A percentile compares a stretch with the other conserved stretches of the same genome.
These are phyloP conservation scores for Papilio machaon DNA, from an alignment of 1,140 invertebrate species.

Conservation along the genomic window DNA sequence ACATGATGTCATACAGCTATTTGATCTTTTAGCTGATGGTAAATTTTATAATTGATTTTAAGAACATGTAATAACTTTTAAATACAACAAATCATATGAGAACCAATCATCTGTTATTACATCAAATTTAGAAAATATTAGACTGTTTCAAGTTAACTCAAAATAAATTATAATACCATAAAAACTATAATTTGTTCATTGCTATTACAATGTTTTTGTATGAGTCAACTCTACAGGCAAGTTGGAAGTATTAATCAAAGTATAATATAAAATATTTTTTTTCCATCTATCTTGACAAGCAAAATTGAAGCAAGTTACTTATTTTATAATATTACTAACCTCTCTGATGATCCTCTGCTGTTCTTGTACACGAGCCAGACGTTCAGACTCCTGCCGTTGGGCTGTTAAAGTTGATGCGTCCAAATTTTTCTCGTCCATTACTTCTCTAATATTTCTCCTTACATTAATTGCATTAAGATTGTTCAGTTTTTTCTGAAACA, in stretches of 20 bases:
- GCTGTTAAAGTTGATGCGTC: constrained; percentile 96
- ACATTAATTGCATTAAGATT: constrained; percentile 86
- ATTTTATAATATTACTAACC: constrained; percentile 48
- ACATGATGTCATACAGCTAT: not conserved
- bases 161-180: not conserved
- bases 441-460: constrained; percentile 93
- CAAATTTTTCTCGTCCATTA: constrained; percentile 95
- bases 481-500: constrained; percentile 75
- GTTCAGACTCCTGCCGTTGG: constrained; percentile 95
- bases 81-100: not conserved
- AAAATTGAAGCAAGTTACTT: not conserved
- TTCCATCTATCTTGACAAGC: no score
- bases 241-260: not conserved
- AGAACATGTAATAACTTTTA: not conserved
- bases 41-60: not conserved
- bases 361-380: constrained; percentile 91
- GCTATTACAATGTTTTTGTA: no score
- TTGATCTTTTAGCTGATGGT: not conserved
- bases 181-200: no score
- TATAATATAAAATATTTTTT: no score
- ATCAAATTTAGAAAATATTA: not conserved
- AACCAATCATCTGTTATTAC: not conserved
- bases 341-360: constrained; percentile 91
- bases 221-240: not conserved
- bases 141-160: not conserved